phyloP scores from a whole-genome alignment of 2,113 vertebrate genomes.

The Callospermophilus lateralis region DNA sequence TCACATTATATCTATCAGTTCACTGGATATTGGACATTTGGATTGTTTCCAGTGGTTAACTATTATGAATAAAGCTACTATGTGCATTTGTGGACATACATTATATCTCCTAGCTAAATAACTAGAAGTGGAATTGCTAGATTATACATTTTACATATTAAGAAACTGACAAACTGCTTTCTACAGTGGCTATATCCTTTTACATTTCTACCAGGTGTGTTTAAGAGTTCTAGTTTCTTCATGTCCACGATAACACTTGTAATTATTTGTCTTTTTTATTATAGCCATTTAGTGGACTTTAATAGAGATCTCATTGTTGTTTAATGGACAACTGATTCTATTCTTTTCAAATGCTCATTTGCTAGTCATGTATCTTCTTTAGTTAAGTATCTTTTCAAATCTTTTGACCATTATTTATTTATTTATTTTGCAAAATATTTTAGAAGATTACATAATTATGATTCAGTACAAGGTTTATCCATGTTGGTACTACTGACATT shows the following conservation, averaged over 20 bases:
- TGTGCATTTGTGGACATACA: background rate
- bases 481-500: background rate
- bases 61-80: conserved; percentile 22
- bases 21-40: background rate
- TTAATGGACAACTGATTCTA: background rate
- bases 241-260: background rate
- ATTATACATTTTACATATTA: background rate
- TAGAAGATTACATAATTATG: background rate
- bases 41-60: conserved; percentile 6
- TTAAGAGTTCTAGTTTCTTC: background rate
- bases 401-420: background rate
- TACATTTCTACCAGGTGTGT: background rate
- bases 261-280: background rate
- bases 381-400: conserved; percentile 7
- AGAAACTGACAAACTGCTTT: background rate
- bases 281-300: background rate
- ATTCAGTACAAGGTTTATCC: background rate
- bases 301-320: background rate
- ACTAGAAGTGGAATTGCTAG: background rate
- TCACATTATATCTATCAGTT: background rate
- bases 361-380: background rate
- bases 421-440: conserved; percentile 1
- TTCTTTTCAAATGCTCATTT: conserved; percentile 2
- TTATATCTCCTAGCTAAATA: background rate
- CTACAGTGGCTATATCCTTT: background rate